Percentiles rank a stretch among this genome's conserved stretches.
Conservation (phyloP, 2,113 vertebrate genomes). For the Eira barbara region DNA sequence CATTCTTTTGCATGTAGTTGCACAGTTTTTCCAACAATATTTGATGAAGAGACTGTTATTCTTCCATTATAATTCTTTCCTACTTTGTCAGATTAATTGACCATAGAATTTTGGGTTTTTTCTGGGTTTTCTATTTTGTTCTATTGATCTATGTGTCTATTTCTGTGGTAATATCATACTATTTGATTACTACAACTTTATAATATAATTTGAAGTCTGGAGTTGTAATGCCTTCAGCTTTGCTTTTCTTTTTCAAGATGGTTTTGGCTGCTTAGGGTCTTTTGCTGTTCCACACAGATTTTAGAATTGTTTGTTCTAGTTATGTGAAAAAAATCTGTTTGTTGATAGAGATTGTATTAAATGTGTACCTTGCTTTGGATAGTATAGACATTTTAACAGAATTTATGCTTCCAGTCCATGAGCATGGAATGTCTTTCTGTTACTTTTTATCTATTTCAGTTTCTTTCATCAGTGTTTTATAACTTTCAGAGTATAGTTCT, state of each 20-base stretch:
- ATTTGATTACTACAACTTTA: not conserved
- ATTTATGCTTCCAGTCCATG: not conserved
- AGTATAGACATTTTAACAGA: not conserved
- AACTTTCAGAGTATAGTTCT: not conserved
- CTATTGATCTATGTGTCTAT: not conserved
- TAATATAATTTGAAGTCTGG: not conserved
- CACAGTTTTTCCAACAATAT: not conserved
- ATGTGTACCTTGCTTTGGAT: not conserved
- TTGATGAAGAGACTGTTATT: not conserved
- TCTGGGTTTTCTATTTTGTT: not conserved
- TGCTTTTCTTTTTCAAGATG: not conserved
- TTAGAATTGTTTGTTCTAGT: not conserved
- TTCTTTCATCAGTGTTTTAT: not conserved
- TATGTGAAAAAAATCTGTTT: not conserved
- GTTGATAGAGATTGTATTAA: not conserved
- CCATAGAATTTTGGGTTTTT: not conserved
- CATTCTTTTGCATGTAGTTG: not conserved
- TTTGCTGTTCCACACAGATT: not conserved
- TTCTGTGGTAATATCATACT: not conserved
- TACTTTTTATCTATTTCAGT: not conserved
- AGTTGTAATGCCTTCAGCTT: not conserved
- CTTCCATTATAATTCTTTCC: not conserved
- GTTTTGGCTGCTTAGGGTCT: not conserved
- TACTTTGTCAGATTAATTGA: not conserved
- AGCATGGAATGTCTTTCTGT: not conserved